Evolutionary conservation across 1,140 invertebrate species (phyloP).

Genomic region (Halyomorpha halys): DNA sequence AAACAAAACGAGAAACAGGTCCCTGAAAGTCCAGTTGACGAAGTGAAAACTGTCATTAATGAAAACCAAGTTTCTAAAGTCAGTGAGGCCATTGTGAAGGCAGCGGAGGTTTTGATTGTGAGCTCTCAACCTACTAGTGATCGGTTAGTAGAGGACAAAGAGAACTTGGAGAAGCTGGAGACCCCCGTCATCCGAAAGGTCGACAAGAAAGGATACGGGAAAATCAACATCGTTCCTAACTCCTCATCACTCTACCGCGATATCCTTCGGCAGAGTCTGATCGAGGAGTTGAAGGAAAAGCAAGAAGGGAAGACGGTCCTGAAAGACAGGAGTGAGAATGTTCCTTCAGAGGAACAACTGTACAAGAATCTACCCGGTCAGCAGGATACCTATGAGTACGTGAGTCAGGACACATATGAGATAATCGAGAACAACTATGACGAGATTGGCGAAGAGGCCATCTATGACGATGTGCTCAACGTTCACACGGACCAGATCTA

Average conservation of each 20-base stretch:
- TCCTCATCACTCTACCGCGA: constrained; percentile 12
- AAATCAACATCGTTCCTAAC: constrained; percentile 10
- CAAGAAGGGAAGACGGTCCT: neutral
- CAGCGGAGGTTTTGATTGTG: too few species aligned
- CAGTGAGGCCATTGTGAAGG: neutral
- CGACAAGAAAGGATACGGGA: constrained; percentile 15
- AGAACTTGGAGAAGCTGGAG: constrained; percentile 6
- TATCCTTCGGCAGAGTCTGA: neutral
- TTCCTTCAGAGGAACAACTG: neutral
- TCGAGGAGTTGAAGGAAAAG: neutral
- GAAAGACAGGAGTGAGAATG: neutral
- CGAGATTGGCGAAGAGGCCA: constrained; percentile 9
- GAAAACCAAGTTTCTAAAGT: too few species aligned
- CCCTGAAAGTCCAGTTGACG: too few species aligned
- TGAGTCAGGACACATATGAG: neutral
- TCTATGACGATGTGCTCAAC: constrained; percentile 25
- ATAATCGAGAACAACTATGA: constrained; percentile 19
- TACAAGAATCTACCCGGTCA: neutral
- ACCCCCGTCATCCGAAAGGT: neutral
- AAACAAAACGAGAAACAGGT: neutral
- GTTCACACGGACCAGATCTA: constrained; percentile 16
- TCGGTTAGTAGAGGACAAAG: constrained; percentile 12
- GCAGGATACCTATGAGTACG: neutral
- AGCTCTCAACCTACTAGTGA: too few species aligned
- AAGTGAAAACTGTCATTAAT: too few species aligned